Evolutionary conservation across 1,140 invertebrate species (phyloP).

Genomic region (Macrotrachela quadricornifera): DNA sequence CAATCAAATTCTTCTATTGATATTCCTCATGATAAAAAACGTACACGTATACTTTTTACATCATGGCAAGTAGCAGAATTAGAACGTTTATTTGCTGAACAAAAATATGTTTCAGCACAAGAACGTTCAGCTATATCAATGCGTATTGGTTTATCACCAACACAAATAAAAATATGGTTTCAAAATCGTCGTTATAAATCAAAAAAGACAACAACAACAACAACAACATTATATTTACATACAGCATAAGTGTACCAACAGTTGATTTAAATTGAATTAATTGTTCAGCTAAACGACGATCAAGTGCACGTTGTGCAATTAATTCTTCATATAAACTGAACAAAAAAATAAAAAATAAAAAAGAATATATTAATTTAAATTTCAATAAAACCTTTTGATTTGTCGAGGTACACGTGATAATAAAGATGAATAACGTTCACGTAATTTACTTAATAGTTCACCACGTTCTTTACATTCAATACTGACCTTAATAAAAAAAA

Average conservation of each 20-base stretch:
- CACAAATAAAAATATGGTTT: constrained; percentile 98
- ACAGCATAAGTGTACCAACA: constrained; percentile 24
- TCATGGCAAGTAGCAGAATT: constrained; percentile 89
- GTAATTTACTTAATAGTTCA: constrained; percentile 21
- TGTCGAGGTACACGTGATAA: constrained; percentile 26
- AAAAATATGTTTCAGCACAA: constrained; percentile 77
- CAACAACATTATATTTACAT: not conserved
- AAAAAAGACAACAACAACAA: not conserved
- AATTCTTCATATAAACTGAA: constrained; percentile 29
- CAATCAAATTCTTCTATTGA: not conserved
- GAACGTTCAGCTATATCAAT: constrained; percentile 83
- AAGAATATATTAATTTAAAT: not conserved
- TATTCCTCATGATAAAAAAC: not conserved
- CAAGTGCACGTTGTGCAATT: constrained; percentile 27
- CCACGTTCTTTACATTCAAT: constrained; percentile 29
- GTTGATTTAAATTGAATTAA: constrained; percentile 28
- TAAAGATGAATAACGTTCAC: constrained; percentile 21
- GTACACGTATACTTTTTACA: constrained; percentile 65
- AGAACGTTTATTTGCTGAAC: constrained; percentile 76
- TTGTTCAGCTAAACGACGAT: constrained; percentile 29
- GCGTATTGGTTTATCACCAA: constrained; percentile 70
- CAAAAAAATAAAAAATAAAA: constrained; percentile 3
- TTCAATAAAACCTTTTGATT: constrained; percentile 21
- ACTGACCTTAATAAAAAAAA: constrained; percentile 14
- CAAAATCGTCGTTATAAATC: constrained; percentile 43